Percentiles rank a stretch among this genome's conserved stretches.
Evolutionary conservation across 2,888 invertebrate species (phyloP).

Genomic region (Melipona bicolor): DNA sequence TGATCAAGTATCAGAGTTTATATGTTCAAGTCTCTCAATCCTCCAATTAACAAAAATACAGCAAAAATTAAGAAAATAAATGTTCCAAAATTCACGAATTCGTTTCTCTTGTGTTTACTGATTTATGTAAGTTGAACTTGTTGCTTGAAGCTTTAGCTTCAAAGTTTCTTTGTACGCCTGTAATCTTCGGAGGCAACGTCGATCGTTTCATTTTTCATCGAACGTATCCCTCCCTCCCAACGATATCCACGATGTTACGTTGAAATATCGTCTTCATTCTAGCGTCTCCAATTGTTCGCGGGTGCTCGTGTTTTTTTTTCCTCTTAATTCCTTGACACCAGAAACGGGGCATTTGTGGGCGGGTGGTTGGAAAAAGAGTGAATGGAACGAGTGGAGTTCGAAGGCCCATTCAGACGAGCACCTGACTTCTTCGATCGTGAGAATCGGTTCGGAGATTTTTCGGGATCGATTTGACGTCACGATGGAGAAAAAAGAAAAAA

Average conservation of each 20-base stretch:
- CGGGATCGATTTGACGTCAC: neutral
- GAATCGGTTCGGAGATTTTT: constrained; percentile 67
- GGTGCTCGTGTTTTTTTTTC: constrained; percentile 11
- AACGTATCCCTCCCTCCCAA: constrained; percentile 2
- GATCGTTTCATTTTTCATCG: constrained; percentile 9
- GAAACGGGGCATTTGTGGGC: constrained; percentile 75
- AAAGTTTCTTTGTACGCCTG: neutral
- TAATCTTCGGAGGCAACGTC: neutral
- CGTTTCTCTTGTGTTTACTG: no score
- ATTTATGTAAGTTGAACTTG: no score
- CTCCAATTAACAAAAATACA: no score
- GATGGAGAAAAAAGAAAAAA: neutral
- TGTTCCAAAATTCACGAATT: no score
- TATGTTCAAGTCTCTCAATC: no score
- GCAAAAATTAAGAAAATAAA: no score
- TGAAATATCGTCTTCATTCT: constrained; percentile 32
- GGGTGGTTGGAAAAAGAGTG: constrained; percentile 68
- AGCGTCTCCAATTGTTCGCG: constrained; percentile 10
- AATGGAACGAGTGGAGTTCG: constrained; percentile 50
- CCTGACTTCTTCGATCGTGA: constrained; percentile 75
- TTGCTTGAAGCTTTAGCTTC: neutral
- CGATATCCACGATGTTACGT: constrained; percentile 13
- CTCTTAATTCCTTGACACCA: constrained; percentile 42
- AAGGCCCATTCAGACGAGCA: constrained; percentile 69
- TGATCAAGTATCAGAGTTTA: no score